phyloP scores from a whole-genome alignment of 2,888 invertebrate genomes.

The Drosophila sordidula region DNA sequence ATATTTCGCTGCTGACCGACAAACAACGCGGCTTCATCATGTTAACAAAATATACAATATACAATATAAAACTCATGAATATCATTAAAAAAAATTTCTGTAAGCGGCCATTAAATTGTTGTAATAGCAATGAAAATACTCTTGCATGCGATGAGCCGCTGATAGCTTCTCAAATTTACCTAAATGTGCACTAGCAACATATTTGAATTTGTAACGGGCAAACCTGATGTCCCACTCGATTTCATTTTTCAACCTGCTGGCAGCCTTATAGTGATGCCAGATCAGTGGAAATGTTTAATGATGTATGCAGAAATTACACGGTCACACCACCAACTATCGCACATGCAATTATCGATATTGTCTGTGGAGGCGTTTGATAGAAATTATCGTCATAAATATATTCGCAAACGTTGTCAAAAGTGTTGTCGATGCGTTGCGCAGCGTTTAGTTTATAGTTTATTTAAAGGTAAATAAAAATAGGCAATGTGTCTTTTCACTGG shows the following conservation, averaged over 20 bases:
- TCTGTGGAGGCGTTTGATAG: constrained; percentile 7
- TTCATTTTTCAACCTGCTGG: constrained; percentile 4
- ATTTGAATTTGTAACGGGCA: constrained; percentile 32
- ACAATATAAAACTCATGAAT: constrained; percentile 71
- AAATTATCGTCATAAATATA: constrained; percentile 11
- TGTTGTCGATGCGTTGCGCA: constrained; percentile 38
- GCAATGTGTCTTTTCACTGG: not conserved
- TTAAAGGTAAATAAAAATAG: constrained; percentile 54
- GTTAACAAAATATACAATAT: constrained; percentile 31
- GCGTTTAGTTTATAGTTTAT: constrained; percentile 43
- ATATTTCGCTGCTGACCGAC: constrained; percentile 42
- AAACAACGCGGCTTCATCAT: constrained; percentile 52
- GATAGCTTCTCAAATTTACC: constrained; percentile 19
- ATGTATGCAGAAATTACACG: not conserved
- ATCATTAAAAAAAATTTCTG: constrained; percentile 60
- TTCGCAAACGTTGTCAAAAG: constrained; percentile 27
- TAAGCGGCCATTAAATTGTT: constrained; percentile 46
- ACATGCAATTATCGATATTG: constrained; percentile 1
- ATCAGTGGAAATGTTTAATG: not conserved
- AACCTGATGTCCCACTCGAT: constrained; percentile 1
- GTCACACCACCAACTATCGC: constrained; percentile 16
- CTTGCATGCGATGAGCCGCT: constrained; percentile 28
- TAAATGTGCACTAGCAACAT: constrained; percentile 6
- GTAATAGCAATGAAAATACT: constrained; percentile 44
- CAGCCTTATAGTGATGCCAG: constrained; percentile 10